phyloP scores from a whole-genome alignment of 2,797 vertebrate species.

The Rhynchotus rufescens region DNA sequence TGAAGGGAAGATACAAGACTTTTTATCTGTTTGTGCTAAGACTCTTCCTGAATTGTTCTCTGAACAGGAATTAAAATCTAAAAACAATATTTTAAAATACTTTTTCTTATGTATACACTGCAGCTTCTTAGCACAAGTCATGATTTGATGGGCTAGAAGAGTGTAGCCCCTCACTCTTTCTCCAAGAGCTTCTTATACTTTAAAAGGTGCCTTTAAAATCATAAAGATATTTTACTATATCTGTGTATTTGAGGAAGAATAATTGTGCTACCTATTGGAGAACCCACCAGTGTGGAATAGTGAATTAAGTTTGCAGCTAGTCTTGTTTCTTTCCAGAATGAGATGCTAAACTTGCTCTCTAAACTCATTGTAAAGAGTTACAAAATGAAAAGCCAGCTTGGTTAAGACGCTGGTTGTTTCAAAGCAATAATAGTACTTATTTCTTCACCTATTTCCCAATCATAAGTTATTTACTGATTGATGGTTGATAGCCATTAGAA shows the following conservation, averaged over 20 bases:
- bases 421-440: slow-evolving; percentile 39
- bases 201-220: not conserved
- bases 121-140: not conserved
- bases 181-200: not conserved
- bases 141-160: not conserved
- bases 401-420: slow-evolving; percentile 51
- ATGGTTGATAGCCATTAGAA: not conserved
- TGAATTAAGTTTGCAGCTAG: slow-evolving; percentile 27
- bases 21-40: not conserved
- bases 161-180: not conserved
- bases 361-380: not conserved
- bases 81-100: not conserved
- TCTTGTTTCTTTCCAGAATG: not conserved
- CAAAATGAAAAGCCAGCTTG: slow-evolving; percentile 4
- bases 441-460: slow-evolving; percentile 17
- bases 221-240: not conserved
- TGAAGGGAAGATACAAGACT: not conserved
- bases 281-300: slow-evolving; percentile 10
- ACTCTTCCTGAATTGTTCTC: not conserved
- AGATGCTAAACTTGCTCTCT: not conserved
- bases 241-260: not conserved
- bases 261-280: not conserved
- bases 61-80: not conserved
- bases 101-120: not conserved
- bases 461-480: slow-evolving; percentile 34